These are phyloP conservation scores for Antechinus stuartii DNA, from an alignment of 2,113 vertebrate species.

Conservation along the genomic window DNA sequence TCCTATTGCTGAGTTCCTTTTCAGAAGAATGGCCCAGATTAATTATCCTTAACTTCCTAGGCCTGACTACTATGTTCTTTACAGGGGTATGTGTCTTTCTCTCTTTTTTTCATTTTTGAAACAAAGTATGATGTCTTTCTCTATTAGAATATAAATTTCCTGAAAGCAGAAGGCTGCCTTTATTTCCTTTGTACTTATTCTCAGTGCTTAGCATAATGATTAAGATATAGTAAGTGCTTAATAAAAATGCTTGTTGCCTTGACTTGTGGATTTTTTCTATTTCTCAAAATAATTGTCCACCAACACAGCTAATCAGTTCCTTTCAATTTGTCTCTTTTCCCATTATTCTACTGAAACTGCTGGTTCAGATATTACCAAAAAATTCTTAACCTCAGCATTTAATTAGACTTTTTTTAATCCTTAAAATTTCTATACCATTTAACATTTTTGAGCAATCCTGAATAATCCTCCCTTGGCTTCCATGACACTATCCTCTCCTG, in stretches of 20 bases:
- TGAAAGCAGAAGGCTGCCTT: background rate
- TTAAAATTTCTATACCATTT: background rate
- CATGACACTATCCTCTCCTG: background rate
- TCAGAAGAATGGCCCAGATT: background rate
- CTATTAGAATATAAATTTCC: background rate
- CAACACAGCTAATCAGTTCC: background rate
- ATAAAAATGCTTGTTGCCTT: background rate
- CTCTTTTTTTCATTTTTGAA: background rate
- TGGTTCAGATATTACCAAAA: background rate
- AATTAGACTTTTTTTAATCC: background rate
- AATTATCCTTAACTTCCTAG: background rate
- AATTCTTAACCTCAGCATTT: background rate
- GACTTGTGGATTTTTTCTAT: background rate
- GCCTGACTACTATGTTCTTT: background rate
- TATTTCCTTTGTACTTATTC: background rate
- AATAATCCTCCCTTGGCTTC: conserved; percentile 19
- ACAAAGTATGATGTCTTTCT: background rate
- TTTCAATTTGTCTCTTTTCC: background rate
- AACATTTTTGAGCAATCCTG: too few relatives aligned
- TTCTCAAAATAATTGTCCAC: background rate
- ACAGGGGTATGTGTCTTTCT: fast-evolving
- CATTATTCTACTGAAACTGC: background rate
- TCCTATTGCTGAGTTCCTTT: background rate
- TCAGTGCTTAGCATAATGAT: background rate
- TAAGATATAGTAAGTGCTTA: background rate